Conservation (phyloP, 2,797 vertebrate genomes). For the Austrolebias charrua region DNA sequence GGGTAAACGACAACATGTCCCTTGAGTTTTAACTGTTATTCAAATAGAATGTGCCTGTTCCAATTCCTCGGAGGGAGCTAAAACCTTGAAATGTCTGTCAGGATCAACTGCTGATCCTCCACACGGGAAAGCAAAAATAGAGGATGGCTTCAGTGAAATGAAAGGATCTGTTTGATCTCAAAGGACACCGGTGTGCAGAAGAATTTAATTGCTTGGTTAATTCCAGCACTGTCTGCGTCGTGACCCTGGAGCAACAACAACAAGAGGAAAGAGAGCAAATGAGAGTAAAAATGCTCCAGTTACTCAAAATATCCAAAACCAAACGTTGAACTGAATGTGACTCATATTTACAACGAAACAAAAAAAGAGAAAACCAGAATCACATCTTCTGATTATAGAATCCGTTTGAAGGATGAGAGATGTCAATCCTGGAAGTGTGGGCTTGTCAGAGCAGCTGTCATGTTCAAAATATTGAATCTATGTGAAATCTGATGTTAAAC, state of each 20-base stretch:
- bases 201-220: conserved; percentile 11
- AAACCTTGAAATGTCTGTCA: neutral
- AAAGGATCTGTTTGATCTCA: conserved; percentile 31
- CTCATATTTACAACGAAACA: conserved; percentile 15
- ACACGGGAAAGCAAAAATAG: conserved; percentile 16
- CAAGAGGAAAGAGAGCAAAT: neutral
- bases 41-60: neutral
- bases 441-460: conserved; percentile 4
- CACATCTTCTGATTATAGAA: conserved; percentile 36
- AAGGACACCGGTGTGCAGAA: conserved; percentile 2
- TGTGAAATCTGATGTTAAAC: conserved; percentile 7
- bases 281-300: conserved; percentile 2
- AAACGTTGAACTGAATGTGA: neutral
- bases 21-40: neutral
- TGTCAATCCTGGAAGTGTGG: conserved; percentile 12
- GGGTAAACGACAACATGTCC: neutral
- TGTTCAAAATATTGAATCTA: conserved; percentile 17
- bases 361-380: neutral
- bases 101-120: conserved; percentile 20
- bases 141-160: conserved; percentile 16
- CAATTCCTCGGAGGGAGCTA: conserved; percentile 1
- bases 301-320: conserved; percentile 12
- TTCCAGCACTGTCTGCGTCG: neutral
- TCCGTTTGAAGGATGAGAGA: conserved; percentile 29
- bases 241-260: neutral